Base-by-base conservation (phyloP, 1,140 invertebrate genomes). In the Arctopsyche grandis region DNA sequence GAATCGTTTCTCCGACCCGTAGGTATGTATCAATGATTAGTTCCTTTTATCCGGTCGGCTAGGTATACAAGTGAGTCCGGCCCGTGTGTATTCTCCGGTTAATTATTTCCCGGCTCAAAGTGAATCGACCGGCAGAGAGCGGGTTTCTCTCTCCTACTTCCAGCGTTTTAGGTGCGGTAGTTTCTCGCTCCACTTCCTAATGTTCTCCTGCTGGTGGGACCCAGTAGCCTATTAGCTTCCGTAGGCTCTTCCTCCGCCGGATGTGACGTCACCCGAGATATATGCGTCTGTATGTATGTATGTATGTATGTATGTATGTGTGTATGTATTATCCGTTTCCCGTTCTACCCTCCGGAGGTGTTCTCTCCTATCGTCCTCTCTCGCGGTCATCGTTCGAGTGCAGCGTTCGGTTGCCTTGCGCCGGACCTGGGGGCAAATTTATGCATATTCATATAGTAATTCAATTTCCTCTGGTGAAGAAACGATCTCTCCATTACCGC, bases 401-500 rank as follows among this genome's bases (percentile, higher is more conserved):
- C 29, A 38, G 29, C 29, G 29, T 38, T 38, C 3, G n/a, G n/a
- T n/a, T 38, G 7, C 7, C 29, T 7, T 38, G 29, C 7, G 29
- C 7, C 29, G 29, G 29, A 1, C 29, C 29, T 38, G 3, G 3
- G 3, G 29, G n/a, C 44, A n/a, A 78, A 80, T 77, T 80, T 78
- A 80, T 80, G 79, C 76, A 80, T 80, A 80, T 80, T 80, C 79
- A 74, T 78, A 75, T 9, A 52, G 48, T 80, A 80, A 80, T 80
- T 80, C 76, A 80, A 80, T 80, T 80, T 73, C 70, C 73, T 74
- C 60, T 69, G 26, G 52, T 48, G 12, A 60, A 19, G 38, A 21
- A 73, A 69, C 52, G 48, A 75, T 44, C 22, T 74, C 75, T 73
- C 56, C 78, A 75, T 63, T 79, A 69, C 69, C 19, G 69, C 69